Evolutionary conservation across 2,888 invertebrate species (phyloP).

Genomic region (Smittia sp.): DNA sequence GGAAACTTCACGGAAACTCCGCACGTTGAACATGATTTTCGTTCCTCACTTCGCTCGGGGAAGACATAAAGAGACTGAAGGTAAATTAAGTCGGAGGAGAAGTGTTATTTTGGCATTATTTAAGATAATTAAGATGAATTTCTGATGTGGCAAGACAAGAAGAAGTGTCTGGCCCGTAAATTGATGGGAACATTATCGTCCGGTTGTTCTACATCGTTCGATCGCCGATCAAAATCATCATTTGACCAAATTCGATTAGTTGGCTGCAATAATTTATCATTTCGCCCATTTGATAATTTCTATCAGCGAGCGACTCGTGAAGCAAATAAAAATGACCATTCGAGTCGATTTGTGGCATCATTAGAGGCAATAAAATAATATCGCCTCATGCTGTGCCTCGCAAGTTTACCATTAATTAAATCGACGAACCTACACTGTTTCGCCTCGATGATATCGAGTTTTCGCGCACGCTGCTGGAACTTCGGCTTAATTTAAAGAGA

Average conservation of each 20-base stretch:
- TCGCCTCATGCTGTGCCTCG: slow-evolving; percentile 28
- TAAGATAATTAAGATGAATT: slow-evolving; percentile 41
- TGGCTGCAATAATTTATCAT: background rate
- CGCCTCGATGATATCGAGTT: background rate
- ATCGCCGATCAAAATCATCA: background rate
- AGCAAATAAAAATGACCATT: slow-evolving; percentile 38
- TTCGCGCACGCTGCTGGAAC: background rate
- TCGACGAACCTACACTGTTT: background rate
- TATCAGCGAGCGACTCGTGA: background rate
- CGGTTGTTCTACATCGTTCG: background rate
- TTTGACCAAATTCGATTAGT: slow-evolving; percentile 1
- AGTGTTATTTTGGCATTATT: slow-evolving; percentile 39
- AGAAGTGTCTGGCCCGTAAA: slow-evolving; percentile 10
- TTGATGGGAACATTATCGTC: slow-evolving; percentile 36
- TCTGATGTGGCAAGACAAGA: slow-evolving; percentile 10
- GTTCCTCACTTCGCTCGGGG: background rate
- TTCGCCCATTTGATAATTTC: background rate
- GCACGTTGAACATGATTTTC: slow-evolving; percentile 11
- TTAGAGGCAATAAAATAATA: slow-evolving; percentile 35
- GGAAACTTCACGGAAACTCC: background rate
- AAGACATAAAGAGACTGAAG: slow-evolving; percentile 2
- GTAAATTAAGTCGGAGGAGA: slow-evolving; percentile 39
- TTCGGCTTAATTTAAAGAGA: background rate
- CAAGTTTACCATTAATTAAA: slow-evolving; percentile 38
- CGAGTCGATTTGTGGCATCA: slow-evolving; percentile 30